Base-by-base conservation (phyloP, 2,888 invertebrate genomes). In the Oxycera nigricornis region DNA sequence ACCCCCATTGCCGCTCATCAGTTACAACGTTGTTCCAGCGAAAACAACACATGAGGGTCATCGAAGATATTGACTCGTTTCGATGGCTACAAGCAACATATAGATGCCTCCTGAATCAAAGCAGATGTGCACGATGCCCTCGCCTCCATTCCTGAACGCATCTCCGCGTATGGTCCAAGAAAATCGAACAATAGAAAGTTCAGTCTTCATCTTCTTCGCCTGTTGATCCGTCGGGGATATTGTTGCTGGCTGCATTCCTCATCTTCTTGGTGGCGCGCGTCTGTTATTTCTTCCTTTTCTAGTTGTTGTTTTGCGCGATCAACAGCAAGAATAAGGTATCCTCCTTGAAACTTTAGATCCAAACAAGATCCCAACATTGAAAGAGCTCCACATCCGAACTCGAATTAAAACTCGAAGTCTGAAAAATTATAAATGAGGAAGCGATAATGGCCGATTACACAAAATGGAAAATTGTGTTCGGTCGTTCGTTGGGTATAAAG, bases 361-460 rank as follows among this genome's bases (percentile, higher is more conserved):
- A 61, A 61, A 61, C 61, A 61, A 61, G 61, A 61, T 61, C 61
- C 28, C 31, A 61, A 61, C 61, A 31, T 20, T 52, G 61, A 31
- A 61, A 26, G 17, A 17, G 17, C 11, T 46, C 17, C 46, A 46
- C 17, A n/a, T 17, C 46, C 14, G 46, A n/a, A 46, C 46, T 3
- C 17, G 17, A 7, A 14, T 28, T 22, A 30, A 68, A 26, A 30
- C 17, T n/a, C 35, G 22, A 11, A 62, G 57, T 9, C 57, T 57
- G 59, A 72, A 72, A 59, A 62, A 73, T 73, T 73, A 73, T 73
- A 73, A 73, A 73, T 73, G 68, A 75, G 75, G 74, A 75, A 75
- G 75, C 75, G 77, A 77, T 77, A 77, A 77, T 77, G 77, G 77
- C 75, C 75, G 77, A 77, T 77, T 77, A 77, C 75, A 75, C 75